Base-by-base conservation (phyloP, 2,888 invertebrate genomes). In the Anaspis maculata region DNA sequence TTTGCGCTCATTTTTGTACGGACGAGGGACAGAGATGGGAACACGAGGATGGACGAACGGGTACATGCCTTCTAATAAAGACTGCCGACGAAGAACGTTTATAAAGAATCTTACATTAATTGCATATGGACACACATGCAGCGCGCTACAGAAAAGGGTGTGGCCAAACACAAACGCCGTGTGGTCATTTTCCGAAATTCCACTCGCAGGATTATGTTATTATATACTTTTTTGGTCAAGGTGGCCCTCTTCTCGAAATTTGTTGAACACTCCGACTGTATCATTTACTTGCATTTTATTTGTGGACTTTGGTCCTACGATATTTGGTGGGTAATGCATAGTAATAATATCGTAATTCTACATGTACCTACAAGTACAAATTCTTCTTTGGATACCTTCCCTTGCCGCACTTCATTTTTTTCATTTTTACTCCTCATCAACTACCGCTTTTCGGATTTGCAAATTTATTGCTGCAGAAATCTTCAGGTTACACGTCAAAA, bases 71-170 rank as follows among this genome's bases (percentile, higher is more conserved):
- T 41, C 41, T 39, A 41, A 41, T 41, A 41, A 41, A 35, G 38
- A 38, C 30, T 35, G 41, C 41, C 41, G 41, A 37, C 41, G 30
- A 38, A 22, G 35, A 41, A 34, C 38, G 38, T 38, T 40, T 41
- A 37, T 38, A 41, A 37, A 41, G 38, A 41, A 32, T 37, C 38
- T 38, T 37, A 41, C 37, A 41, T 41, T 41, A 41, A 41, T 41
- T 41, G 41, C 41, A 35, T 41, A 34, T 38, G 41, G 38, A 38
- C 41, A 38, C 41, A 38, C 41, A 41, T 38, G 41, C 32, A 41
- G 41, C 37, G 36, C 31, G 28, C 25, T 10, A 31, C 31, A 32
- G 29, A 34, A 27, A 34, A 35, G 32, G 36, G 40, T 36, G 36
- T 30, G 40, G 40, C 29, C 30, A 19, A 15, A 32, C 30, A 25